A percentile compares a stretch with the other conserved stretches of the same genome.
Evolutionary conservation across 2,113 vertebrate genomes (phyloP).

Genomic region (Todiramphus chloris): DNA sequence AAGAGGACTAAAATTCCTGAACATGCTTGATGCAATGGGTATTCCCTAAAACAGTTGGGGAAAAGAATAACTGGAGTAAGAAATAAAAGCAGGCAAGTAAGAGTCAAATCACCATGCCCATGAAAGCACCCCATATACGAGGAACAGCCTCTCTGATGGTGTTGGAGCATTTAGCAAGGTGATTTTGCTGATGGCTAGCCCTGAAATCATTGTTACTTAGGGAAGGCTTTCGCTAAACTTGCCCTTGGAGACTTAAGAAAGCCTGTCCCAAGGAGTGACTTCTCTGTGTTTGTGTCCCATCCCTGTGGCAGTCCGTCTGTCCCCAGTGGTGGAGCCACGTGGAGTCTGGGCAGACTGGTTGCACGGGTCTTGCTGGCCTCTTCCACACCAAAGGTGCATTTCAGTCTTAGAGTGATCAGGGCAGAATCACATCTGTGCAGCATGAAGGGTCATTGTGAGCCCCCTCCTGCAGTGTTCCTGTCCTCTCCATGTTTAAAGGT

Average conservation of each 20-base stretch:
- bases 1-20: neutral
- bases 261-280: neutral
- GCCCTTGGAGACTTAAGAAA: neutral
- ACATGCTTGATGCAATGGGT: neutral
- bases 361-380: neutral
- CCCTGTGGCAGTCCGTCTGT: neutral
- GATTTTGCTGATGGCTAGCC: neutral
- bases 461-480: neutral
- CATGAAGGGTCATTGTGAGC: neutral
- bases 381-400: neutral
- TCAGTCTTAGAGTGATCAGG: neutral
- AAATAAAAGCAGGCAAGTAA: neutral
- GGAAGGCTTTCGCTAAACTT: neutral
- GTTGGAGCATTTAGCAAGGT: neutral
- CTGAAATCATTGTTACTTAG: neutral
- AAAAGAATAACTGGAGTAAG: neutral
- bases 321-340: accelerated
- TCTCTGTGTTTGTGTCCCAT: neutral
- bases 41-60: neutral
- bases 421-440: accelerated
- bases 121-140: neutral
- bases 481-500: neutral
- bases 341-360: neutral
- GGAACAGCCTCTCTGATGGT: neutral
- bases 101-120: neutral